These are phyloP conservation scores for Caenorhabditis remanei DNA, from an alignment of 1,140 invertebrate genomes.

Conservation along the genomic window DNA sequence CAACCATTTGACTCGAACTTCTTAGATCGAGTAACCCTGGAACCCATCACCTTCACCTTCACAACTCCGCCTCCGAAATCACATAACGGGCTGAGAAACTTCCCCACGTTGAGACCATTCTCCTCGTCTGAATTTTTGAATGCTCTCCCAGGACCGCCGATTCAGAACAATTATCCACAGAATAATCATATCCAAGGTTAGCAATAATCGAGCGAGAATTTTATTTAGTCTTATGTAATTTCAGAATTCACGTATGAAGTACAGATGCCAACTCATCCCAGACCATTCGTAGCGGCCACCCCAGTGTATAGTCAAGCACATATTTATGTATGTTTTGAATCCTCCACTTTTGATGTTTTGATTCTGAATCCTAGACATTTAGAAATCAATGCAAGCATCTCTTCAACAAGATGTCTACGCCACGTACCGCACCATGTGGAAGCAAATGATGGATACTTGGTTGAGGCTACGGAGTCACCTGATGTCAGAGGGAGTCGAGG, in stretches of 20 bases:
- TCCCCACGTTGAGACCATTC: conserved; percentile 25
- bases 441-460: conserved; percentile 45
- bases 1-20: background rate
- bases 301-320: conserved; percentile 26
- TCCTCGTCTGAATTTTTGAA: conserved; percentile 1
- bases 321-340: conserved; percentile 3
- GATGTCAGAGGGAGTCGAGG: conserved; percentile 7
- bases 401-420: conserved; percentile 26
- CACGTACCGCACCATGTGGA: conserved; percentile 29
- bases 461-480: conserved; percentile 18
- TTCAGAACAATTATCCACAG: conserved; percentile 19
- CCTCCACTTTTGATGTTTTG: too few species aligned
- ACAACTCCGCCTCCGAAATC: conserved; percentile 31
- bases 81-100: background rate
- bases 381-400: conserved; percentile 43
- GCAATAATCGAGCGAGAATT: too few species aligned
- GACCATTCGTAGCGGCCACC: background rate
- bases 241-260: conserved; percentile 45
- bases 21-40: conserved; percentile 37
- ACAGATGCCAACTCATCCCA: conserved; percentile 15
- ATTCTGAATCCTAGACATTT: background rate
- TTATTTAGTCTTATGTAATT: background rate
- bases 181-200: conserved; percentile 17
- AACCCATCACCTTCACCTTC: conserved; percentile 37
- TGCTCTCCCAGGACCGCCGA: background rate